Evolutionary conservation across 1,140 invertebrate species (phyloP), one percentile per base, ranked within the genome.

Genomic region (Phenacoccus solenopsis): DNA sequence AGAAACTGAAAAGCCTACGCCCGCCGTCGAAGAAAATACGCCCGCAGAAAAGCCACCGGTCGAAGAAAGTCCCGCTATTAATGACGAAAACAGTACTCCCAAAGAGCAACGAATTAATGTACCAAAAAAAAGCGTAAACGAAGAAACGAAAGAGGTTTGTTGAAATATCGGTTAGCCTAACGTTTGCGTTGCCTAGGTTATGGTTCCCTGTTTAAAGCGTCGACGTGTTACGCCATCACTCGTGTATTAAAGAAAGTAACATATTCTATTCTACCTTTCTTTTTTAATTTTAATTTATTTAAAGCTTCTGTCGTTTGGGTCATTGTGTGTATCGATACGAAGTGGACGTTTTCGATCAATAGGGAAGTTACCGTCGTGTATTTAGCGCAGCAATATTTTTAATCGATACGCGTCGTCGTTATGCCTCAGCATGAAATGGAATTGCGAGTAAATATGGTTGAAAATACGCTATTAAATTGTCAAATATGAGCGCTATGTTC

Each of bases 31-130:
- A 32, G 30, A 32, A 7, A 32, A 5, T 7, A 32, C 30, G 30
- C 5, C 30, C 30, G 30, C 30, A 5, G 5, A 32, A 32, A 5
- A 32, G 30, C 30, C 5, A 32, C 5, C 16, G 13, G 16, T n/a
- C 16, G 5, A 49, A 49, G 38, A 49, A 49, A 49, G 2, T 9
- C 38, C 5, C 20, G 38, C 5, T 32, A 32, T 49, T 49, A 49
- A 49, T 9, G 38, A 49, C 16, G 38, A 49, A 49, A 49, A 49
- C 20, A 2, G 2, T 70, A 75, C 32, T 24, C 72, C 49, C 20
- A 68, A 78, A 71, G 76, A 80, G 72, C 77, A 79, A 49, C 77
- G 79, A 57, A 76, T 76, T 72, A 77, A 78, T 28, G 78, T 77
- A 73, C 77, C 78, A 59, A 80, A 27, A 49, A 77, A 77, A 68